Percentiles rank a stretch among this genome's conserved stretches.
Conservation (phyloP, 2,113 vertebrate genomes). For the Onychostoma macrolepis region DNA sequence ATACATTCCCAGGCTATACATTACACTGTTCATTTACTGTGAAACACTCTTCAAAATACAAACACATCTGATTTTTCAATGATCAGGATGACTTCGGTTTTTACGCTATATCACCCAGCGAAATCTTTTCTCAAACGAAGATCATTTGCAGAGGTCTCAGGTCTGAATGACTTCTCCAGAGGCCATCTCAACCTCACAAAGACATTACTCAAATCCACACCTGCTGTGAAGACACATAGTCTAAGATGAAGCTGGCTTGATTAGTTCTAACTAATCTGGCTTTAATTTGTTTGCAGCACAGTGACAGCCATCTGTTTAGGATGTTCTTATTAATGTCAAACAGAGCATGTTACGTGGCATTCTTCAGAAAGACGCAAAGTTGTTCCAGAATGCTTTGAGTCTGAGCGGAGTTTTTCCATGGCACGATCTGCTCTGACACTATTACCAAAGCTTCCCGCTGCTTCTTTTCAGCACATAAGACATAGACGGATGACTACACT, state of each 20-base stretch:
- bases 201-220: conserved; percentile 52
- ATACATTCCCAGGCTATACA: conserved; percentile 16
- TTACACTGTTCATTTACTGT: neutral
- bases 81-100: neutral
- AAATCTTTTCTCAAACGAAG: neutral
- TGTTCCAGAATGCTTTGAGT: neutral
- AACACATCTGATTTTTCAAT: neutral
- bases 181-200: conserved; percentile 14
- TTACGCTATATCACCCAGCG: neutral
- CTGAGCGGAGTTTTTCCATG: neutral
- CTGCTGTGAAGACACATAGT: conserved; percentile 32
- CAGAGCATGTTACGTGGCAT: conserved; percentile 37
- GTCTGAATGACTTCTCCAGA: conserved; percentile 30
- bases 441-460: conserved; percentile 33
- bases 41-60: neutral
- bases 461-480: conserved; percentile 46
- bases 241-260: neutral
- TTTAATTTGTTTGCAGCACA: conserved; percentile 54
- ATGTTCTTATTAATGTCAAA: conserved; percentile 42
- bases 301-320: conserved; percentile 48
- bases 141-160: neutral
- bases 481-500: conserved; percentile 13
- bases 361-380: conserved; percentile 16
- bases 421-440: conserved; percentile 13
- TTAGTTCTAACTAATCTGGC: neutral